phyloP scores from a whole-genome alignment of 1,140 invertebrate species.

The Zaprionus africanus region DNA sequence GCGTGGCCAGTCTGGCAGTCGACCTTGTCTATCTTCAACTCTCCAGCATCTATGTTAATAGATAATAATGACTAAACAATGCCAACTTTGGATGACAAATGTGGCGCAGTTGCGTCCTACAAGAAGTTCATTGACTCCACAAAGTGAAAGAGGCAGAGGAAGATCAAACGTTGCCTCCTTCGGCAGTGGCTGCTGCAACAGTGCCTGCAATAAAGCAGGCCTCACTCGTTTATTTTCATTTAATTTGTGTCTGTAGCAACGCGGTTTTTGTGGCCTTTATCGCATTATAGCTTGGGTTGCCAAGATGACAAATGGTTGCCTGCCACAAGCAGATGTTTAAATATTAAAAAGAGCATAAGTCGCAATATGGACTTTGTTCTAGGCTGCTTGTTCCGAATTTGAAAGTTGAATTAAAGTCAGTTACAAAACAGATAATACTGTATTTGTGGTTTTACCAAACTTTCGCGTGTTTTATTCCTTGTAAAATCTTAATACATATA shows the following conservation, averaged over 20 bases:
- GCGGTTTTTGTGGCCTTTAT: not conserved
- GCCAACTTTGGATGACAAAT: slow-evolving; percentile 42
- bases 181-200: slow-evolving; percentile 6
- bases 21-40: not conserved
- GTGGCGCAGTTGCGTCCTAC: slow-evolving; percentile 30
- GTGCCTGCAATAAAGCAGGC: slow-evolving; percentile 42
- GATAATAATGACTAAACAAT: slow-evolving; percentile 64
- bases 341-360: slow-evolving; percentile 8
- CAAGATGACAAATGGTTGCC: not conserved
- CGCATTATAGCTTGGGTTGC: not conserved
- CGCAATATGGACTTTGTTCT: not conserved
- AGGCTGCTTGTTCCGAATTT: not conserved
- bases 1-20: not conserved
- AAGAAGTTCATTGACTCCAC: slow-evolving; percentile 48
- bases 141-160: not conserved
- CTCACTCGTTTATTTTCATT: slow-evolving; percentile 44
- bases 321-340: not conserved
- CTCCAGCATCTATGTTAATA: slow-evolving; percentile 39
- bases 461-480: too few species aligned
- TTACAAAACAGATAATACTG: too few species aligned
- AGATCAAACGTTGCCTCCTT: not conserved
- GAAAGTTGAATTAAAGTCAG: not conserved
- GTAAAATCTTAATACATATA: not conserved
- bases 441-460: too few species aligned
- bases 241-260: not conserved